phyloP scores from a whole-genome alignment of 1,140 invertebrate genomes.

The Pseudomyrmex sp. region DNA sequence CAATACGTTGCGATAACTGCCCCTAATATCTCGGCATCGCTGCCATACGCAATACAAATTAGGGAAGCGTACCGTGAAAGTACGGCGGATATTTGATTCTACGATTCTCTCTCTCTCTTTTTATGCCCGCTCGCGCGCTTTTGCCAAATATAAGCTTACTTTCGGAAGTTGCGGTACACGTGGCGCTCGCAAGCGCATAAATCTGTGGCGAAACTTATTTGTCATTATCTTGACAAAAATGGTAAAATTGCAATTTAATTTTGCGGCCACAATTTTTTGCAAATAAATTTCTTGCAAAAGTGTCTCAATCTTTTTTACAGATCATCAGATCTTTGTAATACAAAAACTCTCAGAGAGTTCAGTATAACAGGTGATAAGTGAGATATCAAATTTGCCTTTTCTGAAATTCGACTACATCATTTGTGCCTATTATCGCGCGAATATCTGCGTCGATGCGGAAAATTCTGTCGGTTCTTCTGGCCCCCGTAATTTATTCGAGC shows the following conservation, averaged over 20 bases:
- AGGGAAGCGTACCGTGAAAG: slow-evolving; percentile 77
- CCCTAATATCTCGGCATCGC: slow-evolving; percentile 82
- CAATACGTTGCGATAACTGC: slow-evolving; percentile 84
- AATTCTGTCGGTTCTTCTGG: slow-evolving; percentile 55
- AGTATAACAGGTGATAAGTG: background rate
- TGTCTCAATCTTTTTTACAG: background rate
- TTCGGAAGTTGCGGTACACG: slow-evolving; percentile 33
- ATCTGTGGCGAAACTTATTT: slow-evolving; percentile 34
- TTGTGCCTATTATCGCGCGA: slow-evolving; percentile 39
- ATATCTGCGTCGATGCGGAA: slow-evolving; percentile 60
- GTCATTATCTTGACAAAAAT: slow-evolving; percentile 10
- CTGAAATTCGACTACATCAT: slow-evolving; percentile 12
- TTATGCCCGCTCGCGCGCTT: background rate
- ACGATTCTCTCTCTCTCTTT: slow-evolving; percentile 60
- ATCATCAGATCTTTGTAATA: background rate
- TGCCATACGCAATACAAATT: slow-evolving; percentile 82
- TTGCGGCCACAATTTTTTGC: background rate
- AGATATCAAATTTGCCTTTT: background rate
- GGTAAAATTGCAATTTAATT: background rate
- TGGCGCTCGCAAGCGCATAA: background rate
- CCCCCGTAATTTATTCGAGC: slow-evolving; percentile 51
- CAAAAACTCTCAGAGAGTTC: background rate
- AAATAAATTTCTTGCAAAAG: background rate
- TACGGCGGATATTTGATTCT: slow-evolving; percentile 74
- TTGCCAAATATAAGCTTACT: background rate